These are phyloP conservation scores for Virgularia gustaviana DNA, from an alignment of 92 coral and sea anemone species.

Conservation along the genomic window DNA sequence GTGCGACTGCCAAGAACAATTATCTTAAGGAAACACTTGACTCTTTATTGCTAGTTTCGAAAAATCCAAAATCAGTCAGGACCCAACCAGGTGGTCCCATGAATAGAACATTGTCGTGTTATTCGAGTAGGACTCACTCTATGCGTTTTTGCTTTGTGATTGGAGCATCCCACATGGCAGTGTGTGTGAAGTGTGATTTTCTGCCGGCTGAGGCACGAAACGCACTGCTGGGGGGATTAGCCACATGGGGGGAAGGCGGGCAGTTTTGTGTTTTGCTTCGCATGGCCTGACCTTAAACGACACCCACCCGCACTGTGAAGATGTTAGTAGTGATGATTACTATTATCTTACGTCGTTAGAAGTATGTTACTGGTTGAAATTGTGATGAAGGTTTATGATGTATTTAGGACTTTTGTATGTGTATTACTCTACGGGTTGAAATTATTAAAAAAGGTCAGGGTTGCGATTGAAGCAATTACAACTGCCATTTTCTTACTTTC, in stretches of 20 bases:
- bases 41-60: slow-evolving; percentile 35
- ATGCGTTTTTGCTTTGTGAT: slow-evolving; percentile 19
- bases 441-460: too few relatives aligned
- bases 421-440: too few relatives aligned
- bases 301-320: too few relatives aligned
- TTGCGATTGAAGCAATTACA: too few relatives aligned
- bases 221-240: slow-evolving; percentile 11
- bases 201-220: slow-evolving; percentile 26
- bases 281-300: background rate
- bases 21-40: slow-evolving; percentile 32
- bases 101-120: background rate
- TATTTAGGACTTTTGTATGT: too few relatives aligned
- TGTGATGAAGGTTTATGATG: too few relatives aligned
- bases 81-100: background rate
- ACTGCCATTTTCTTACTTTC: too few relatives aligned
- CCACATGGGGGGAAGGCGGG: background rate
- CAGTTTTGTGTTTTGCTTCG: background rate
- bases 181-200: slow-evolving; percentile 24
- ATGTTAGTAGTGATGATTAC: too few relatives aligned
- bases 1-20: slow-evolving; percentile 35
- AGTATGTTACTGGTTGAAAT: too few relatives aligned
- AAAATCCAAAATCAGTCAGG: background rate
- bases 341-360: too few relatives aligned
- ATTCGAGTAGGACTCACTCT: background rate
- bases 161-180: background rate